A percentile compares a stretch with the other conserved stretches of the same genome.
phyloP scores from a whole-genome alignment of 2,888 invertebrate genomes.

The Hypercompe scribonia region DNA sequence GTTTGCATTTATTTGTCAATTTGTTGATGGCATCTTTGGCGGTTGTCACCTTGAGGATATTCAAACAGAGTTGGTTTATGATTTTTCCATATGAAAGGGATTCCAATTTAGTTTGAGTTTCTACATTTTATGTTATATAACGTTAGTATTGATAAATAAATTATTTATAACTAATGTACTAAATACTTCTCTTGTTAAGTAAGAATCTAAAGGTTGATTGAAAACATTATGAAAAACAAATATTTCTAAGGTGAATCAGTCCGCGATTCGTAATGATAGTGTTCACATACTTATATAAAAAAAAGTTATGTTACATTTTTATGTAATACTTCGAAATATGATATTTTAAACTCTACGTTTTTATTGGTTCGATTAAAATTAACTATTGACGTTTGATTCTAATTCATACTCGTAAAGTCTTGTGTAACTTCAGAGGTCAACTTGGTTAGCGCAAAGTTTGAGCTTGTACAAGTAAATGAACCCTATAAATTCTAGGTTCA shows the following conservation, averaged over 20 bases:
- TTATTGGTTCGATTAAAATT: not conserved
- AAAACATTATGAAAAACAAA: not conserved
- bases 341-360: not conserved
- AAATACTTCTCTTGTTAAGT: too few species aligned
- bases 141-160: too few species aligned
- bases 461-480: constrained; percentile 40
- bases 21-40: not conserved
- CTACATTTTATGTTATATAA: too few species aligned
- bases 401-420: not conserved
- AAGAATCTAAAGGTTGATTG: too few species aligned
- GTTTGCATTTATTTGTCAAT: not conserved
- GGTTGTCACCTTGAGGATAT: not conserved
- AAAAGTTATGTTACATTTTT: not conserved
- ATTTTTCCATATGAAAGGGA: too few species aligned
- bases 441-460: constrained; percentile 35
- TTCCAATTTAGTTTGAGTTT: too few species aligned
- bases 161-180: too few species aligned
- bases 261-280: not conserved
- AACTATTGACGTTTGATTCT: not conserved
- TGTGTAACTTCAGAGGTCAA: constrained; percentile 28
- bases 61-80: not conserved
- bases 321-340: not conserved
- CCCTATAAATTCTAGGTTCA: constrained; percentile 38
- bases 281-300: not conserved
- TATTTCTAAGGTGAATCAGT: not conserved